Conservation (phyloP, 2,797 vertebrate genomes). For the Enteromius trimaculatus region DNA sequence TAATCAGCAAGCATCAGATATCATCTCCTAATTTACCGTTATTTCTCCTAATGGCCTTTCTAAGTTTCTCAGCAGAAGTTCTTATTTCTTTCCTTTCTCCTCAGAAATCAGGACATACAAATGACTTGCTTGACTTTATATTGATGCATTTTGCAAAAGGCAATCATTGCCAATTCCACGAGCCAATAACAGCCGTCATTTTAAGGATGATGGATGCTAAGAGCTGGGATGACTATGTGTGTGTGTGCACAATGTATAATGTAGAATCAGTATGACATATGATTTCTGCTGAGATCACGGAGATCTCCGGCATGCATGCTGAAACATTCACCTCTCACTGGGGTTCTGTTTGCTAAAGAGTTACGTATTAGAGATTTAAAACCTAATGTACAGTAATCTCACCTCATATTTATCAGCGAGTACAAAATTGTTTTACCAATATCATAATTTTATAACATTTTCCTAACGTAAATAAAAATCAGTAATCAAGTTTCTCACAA, state of each 20-base stretch:
- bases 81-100: neutral
- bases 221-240: neutral
- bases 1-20: neutral
- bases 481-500: neutral
- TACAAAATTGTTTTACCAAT: too few species aligned
- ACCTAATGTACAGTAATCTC: neutral
- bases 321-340: neutral
- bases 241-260: neutral
- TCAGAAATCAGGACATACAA: neutral
- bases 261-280: neutral
- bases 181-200: slow-evolving; percentile 44
- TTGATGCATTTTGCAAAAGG: slow-evolving; percentile 42
- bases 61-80: slow-evolving; percentile 3
- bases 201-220: slow-evolving; percentile 39
- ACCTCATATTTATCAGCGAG: neutral
- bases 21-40: neutral
- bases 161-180: slow-evolving; percentile 43
- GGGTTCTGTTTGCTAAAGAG: neutral
- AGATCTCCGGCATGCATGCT: neutral
- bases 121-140: slow-evolving; percentile 42
- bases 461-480: neutral
- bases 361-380: neutral
- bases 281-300: slow-evolving; percentile 7
- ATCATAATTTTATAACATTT: too few species aligned
- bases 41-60: slow-evolving; percentile 18